A percentile compares a stretch with the other conserved stretches of the same genome.
Evolutionary conservation across 2,113 vertebrate species (phyloP).

Genomic region (Ctenodactylus gundi): DNA sequence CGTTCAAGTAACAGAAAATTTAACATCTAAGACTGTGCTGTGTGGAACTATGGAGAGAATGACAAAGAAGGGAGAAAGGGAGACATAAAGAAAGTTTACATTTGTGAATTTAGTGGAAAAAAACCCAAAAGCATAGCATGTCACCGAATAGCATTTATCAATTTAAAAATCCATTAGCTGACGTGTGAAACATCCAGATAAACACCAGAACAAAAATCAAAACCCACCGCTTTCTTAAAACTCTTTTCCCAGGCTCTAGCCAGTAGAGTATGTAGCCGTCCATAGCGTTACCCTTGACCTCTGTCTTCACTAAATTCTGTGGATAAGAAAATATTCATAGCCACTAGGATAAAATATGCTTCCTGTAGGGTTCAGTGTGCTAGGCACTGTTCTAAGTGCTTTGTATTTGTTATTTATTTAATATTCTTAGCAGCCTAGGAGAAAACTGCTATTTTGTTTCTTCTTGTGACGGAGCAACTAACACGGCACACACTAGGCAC

Average conservation of each 20-base stretch:
- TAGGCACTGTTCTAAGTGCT: background rate
- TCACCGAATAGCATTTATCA: background rate
- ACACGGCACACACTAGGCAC: background rate
- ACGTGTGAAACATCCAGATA: background rate
- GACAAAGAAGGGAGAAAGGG: too few relatives aligned
- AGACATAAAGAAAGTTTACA: background rate
- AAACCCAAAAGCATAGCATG: background rate
- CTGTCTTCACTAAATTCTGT: constrained; percentile 3
- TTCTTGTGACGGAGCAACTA: background rate
- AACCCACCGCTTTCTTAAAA: background rate
- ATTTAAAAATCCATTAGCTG: background rate
- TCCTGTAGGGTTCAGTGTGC: background rate
- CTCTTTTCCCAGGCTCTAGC: background rate
- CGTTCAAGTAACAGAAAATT: constrained; percentile 14
- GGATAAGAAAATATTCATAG: background rate
- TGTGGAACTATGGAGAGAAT: background rate
- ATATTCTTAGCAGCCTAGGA: background rate
- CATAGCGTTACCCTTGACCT: background rate
- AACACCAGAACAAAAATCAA: background rate
- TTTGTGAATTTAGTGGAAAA: background rate
- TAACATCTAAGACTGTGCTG: background rate
- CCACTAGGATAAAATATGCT: background rate
- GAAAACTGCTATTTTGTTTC: background rate
- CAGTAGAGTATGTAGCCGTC: background rate
- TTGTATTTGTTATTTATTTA: background rate